Evolutionary conservation across 2,888 invertebrate species (phyloP).

Genomic region (Lasius platythorax): DNA sequence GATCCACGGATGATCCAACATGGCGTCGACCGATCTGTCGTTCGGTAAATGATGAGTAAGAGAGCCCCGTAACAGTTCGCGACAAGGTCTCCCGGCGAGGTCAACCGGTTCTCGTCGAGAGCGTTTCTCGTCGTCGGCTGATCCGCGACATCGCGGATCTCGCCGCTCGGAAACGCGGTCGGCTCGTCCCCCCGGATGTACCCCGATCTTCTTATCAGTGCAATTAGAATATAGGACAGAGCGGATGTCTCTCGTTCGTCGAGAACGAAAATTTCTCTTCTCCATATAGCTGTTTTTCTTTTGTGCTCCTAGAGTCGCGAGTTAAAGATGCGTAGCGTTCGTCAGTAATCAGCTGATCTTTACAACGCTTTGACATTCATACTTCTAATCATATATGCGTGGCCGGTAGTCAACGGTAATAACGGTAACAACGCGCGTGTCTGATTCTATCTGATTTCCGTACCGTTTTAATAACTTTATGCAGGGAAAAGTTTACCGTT

Average conservation of each 20-base stretch:
- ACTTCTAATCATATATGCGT: neutral
- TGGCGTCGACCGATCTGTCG: constrained; percentile 86
- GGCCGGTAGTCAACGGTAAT: constrained; percentile 7
- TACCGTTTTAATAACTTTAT: neutral
- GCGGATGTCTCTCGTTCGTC: constrained; percentile 25
- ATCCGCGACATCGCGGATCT: constrained; percentile 9
- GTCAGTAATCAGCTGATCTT: constrained; percentile 45
- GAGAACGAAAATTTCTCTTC: neutral
- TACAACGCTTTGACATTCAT: neutral
- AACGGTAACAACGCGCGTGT: constrained; percentile 20
- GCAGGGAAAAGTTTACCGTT: neutral
- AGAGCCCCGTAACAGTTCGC: constrained; percentile 49
- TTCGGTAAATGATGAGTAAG: constrained; percentile 83
- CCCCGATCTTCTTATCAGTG: constrained; percentile 34
- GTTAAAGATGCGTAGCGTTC: neutral
- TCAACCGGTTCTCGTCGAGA: constrained; percentile 63
- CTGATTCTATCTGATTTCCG: neutral
- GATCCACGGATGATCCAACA: constrained; percentile 84
- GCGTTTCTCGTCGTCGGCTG: constrained; percentile 16
- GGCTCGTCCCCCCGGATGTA: constrained; percentile 26
- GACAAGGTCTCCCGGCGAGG: constrained; percentile 70
- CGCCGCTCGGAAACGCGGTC: constrained; percentile 21
- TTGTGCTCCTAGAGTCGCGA: neutral
- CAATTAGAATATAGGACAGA: constrained; percentile 20
- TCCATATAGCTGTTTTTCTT: neutral